Evolutionary conservation across 92 coral and sea anemone species (phyloP).

Genomic region (Parazoanthus atlanticus): DNA sequence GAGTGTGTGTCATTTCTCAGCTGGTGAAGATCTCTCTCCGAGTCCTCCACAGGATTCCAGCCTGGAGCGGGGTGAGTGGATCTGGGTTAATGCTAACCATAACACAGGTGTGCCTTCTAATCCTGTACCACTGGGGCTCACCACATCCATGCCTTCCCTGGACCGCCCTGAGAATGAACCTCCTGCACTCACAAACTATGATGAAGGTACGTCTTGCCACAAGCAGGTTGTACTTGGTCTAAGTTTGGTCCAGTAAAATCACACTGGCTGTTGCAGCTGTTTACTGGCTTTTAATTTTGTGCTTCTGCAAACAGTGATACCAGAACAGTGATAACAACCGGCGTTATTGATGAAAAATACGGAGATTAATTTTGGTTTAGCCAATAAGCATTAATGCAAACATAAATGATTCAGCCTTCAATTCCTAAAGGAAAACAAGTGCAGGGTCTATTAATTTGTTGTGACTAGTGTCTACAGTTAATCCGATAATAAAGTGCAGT

Average conservation of each 20-base stretch:
- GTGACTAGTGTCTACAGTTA: no score
- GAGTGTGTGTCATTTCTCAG: neutral
- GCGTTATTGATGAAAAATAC: neutral
- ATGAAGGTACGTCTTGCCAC: slow-evolving; percentile 37
- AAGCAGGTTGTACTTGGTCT: neutral
- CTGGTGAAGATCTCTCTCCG: slow-evolving; percentile 1
- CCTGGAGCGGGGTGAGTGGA: slow-evolving; percentile 47
- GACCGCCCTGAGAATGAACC: slow-evolving; percentile 18
- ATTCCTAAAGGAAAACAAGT: neutral
- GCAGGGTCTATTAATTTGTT: neutral
- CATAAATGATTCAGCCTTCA: neutral
- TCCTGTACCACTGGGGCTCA: neutral
- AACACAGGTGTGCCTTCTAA: slow-evolving; percentile 30
- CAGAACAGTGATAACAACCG: neutral
- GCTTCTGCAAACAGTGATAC: neutral
- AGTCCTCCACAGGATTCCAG: slow-evolving; percentile 36
- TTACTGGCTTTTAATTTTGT: neutral
- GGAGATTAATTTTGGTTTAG: neutral
- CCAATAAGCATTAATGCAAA: neutral
- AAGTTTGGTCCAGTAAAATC: neutral
- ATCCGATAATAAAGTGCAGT: neutral
- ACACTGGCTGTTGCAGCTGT: neutral
- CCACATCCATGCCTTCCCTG: slow-evolving; percentile 29
- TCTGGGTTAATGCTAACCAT: slow-evolving; percentile 30
- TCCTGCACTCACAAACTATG: slow-evolving; percentile 12